Conservation (phyloP, 2,797 vertebrate genomes). For the Acanthopagrus latus region DNA sequence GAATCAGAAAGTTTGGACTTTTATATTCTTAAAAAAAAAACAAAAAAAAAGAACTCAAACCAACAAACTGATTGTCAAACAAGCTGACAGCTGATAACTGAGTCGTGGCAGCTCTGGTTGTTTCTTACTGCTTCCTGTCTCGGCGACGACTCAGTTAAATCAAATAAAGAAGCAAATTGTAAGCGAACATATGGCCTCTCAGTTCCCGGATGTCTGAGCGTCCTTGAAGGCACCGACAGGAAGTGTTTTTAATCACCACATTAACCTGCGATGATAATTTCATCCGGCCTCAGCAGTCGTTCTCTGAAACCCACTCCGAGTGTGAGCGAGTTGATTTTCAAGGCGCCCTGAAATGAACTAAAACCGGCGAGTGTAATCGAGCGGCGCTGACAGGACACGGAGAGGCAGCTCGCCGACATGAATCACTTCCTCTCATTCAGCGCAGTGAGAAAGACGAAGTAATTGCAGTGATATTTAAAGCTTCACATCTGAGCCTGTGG, state of each 20-base stretch:
- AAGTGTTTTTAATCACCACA: conserved; percentile 8
- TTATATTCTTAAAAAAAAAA: too few relatives aligned
- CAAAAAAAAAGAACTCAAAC: too few relatives aligned
- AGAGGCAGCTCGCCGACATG: conserved; percentile 19
- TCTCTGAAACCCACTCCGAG: conserved; percentile 18
- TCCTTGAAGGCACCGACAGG: conserved; percentile 46
- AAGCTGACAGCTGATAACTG: too few relatives aligned
- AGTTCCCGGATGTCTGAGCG: conserved; percentile 6
- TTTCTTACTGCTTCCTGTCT: too few relatives aligned
- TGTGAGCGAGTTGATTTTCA: conserved; percentile 25
- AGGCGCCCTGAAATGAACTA: conserved; percentile 12
- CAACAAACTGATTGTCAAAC: too few relatives aligned
- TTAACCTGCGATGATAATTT: conserved; percentile 8
- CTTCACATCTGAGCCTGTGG: conserved; percentile 7
- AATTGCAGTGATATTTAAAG: conserved; percentile 43
- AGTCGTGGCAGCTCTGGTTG: too few relatives aligned
- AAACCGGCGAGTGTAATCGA: conserved; percentile 7
- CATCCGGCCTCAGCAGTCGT: conserved; percentile 29
- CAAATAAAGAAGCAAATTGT: not conserved
- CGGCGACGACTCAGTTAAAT: too few relatives aligned
- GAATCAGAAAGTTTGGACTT: too few relatives aligned
- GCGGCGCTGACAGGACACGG: conserved; percentile 20
- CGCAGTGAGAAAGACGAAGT: conserved; percentile 28
- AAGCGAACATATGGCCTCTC: not conserved
- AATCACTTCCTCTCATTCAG: conserved; percentile 49